Evolutionary conservation across 2,888 invertebrate species (phyloP).

Genomic region (Hyposoter dolosus): DNA sequence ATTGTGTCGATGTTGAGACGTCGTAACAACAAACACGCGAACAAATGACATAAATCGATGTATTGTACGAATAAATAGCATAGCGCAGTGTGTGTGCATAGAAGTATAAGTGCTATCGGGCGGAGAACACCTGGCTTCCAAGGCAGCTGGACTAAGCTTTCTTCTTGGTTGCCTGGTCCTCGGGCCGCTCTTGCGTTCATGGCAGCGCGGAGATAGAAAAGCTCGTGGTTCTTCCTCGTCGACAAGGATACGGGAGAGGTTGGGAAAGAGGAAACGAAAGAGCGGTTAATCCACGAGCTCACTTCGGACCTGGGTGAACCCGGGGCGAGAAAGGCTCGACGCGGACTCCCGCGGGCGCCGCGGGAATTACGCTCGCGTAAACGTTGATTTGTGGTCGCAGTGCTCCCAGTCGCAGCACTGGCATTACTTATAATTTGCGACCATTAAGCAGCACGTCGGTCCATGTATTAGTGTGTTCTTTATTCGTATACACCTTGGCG

Average conservation of each 20-base stretch:
- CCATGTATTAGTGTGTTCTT: conserved; percentile 28
- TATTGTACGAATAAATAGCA: neutral
- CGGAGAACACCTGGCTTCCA: conserved; percentile 33
- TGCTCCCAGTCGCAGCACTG: conserved; percentile 65
- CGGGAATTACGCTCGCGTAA: conserved; percentile 77
- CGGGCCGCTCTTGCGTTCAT: conserved; percentile 13
- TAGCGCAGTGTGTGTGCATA: neutral
- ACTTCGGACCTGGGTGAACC: conserved; percentile 66
- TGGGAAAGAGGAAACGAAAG: conserved; percentile 59
- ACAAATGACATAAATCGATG: too few species aligned
- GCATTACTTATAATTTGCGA: conserved; percentile 81
- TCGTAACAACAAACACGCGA: neutral
- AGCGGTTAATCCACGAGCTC: conserved; percentile 76
- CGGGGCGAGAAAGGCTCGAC: conserved; percentile 56
- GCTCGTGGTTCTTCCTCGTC: conserved; percentile 48
- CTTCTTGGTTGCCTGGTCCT: conserved; percentile 37
- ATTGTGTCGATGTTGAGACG: neutral
- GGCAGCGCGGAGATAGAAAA: conserved; percentile 21
- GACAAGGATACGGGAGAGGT: neutral
- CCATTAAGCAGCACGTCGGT: conserved; percentile 74
- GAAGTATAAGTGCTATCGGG: neutral
- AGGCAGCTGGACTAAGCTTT: conserved; percentile 52
- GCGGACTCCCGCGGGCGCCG: conserved; percentile 40
- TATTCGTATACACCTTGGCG: neutral
- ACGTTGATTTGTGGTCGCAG: conserved; percentile 79